These are phyloP conservation scores for Dinocampus coccinellae DNA, from an alignment of 2,888 invertebrate species.

Conservation along the genomic window DNA sequence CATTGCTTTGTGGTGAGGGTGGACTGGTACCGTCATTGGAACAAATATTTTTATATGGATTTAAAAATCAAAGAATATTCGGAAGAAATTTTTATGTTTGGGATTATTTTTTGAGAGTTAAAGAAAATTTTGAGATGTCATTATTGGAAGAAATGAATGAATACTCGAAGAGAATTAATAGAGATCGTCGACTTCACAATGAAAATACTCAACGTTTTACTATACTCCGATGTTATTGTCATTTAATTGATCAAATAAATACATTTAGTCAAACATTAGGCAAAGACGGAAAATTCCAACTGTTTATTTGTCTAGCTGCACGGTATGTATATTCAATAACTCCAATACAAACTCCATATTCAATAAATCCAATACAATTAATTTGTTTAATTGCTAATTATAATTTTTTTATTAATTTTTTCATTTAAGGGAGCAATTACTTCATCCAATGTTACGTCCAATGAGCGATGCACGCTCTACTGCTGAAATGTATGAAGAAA, in stretches of 20 bases:
- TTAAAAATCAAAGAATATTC: slow-evolving; percentile 92
- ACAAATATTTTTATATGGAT: slow-evolving; percentile 95
- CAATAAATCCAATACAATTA: background rate
- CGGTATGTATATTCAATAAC: slow-evolving; percentile 76
- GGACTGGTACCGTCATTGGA: slow-evolving; percentile 95
- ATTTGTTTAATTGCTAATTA: background rate
- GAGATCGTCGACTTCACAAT: slow-evolving; percentile 55
- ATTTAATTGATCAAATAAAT: slow-evolving; percentile 90
- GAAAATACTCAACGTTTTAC: slow-evolving; percentile 68
- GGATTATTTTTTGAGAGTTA: slow-evolving; percentile 93
- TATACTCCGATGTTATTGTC: slow-evolving; percentile 90
- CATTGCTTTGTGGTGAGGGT: slow-evolving; percentile 93
- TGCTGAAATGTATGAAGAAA: slow-evolving; percentile 95
- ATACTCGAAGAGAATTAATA: slow-evolving; percentile 63
- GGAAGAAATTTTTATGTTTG: slow-evolving; percentile 96
- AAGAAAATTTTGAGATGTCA: slow-evolving; percentile 85
- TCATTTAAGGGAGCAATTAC: slow-evolving; percentile 81
- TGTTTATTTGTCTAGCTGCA: slow-evolving; percentile 93
- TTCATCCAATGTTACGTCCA: slow-evolving; percentile 92
- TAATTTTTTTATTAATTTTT: too few relatives aligned
- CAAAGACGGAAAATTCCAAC: slow-evolving; percentile 98
- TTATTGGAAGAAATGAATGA: slow-evolving; percentile 75
- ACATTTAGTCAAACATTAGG: slow-evolving; percentile 88
- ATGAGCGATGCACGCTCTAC: slow-evolving; percentile 92
- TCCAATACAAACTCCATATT: too few relatives aligned